These are phyloP conservation scores for Yponomeuta evonymella DNA, from an alignment of 2,888 invertebrate genomes.

Conservation along the genomic window DNA sequence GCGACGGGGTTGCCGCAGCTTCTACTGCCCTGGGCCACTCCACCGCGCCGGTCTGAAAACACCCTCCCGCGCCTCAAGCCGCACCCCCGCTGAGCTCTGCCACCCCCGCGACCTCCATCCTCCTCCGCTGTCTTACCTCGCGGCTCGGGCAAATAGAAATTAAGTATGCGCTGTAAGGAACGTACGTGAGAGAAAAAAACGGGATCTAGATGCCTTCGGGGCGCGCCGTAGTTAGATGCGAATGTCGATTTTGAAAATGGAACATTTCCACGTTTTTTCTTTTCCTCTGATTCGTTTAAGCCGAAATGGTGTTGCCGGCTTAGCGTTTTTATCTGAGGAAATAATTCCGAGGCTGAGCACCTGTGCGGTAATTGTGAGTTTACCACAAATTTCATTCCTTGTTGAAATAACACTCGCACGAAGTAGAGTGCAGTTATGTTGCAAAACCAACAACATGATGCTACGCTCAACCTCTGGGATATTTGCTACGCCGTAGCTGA, in stretches of 20 bases:
- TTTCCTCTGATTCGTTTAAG: conserved; percentile 18
- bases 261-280: conserved; percentile 17
- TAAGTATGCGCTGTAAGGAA: conserved; percentile 70
- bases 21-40: conserved; percentile 71
- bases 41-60: conserved; percentile 59
- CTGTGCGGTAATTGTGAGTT: background rate
- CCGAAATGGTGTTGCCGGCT: background rate
- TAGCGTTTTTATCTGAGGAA: background rate
- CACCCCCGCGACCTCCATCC: conserved; percentile 30
- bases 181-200: conserved; percentile 60
- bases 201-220: conserved; percentile 47
- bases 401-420: background rate
- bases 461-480: background rate
- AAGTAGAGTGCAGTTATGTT: background rate
- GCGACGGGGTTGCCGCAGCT: conserved; percentile 52
- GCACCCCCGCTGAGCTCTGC: conserved; percentile 41
- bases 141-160: conserved; percentile 71
- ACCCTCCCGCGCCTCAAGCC: conserved; percentile 14
- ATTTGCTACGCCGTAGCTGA: background rate
- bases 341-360: background rate
- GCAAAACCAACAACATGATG: background rate
- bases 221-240: conserved; percentile 31
- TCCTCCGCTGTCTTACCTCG: conserved; percentile 47
- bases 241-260: conserved; percentile 26
- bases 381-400: background rate